These are phyloP conservation scores for Ailurus styani DNA, from an alignment of 2,113 vertebrate genomes.

Conservation along the genomic window DNA sequence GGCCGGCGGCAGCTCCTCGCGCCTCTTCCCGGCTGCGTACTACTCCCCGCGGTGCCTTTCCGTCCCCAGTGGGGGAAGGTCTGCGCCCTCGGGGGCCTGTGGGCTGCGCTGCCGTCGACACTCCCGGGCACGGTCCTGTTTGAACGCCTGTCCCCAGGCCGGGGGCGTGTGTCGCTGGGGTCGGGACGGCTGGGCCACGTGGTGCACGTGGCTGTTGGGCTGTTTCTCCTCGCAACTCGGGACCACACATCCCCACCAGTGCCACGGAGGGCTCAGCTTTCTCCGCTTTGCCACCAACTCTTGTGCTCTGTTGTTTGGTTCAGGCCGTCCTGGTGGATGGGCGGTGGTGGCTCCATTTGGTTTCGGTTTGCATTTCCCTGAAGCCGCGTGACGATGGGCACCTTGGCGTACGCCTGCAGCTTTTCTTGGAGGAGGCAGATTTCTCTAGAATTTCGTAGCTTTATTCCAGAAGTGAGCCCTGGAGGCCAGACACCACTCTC, in stretches of 20 bases:
- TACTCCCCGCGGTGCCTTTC: too few relatives aligned
- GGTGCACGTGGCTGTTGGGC: too few relatives aligned
- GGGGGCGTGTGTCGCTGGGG: not conserved
- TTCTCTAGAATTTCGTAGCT: not conserved
- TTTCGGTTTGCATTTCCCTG: not conserved
- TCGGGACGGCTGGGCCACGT: not conserved
- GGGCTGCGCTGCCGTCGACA: not conserved
- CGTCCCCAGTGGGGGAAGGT: not conserved
- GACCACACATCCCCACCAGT: fast-evolving
- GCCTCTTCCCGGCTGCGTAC: too few relatives aligned
- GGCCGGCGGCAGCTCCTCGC: too few relatives aligned
- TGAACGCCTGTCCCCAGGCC: not conserved
- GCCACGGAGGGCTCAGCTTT: fast-evolving
- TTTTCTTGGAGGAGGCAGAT: not conserved
- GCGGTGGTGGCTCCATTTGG: fast-evolving
- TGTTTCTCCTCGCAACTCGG: fast-evolving
- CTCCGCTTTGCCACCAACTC: too few relatives aligned
- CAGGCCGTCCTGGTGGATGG: not conserved
- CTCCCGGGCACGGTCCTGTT: fast-evolving
- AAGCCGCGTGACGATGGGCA: not conserved
- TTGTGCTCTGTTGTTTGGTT: not conserved
- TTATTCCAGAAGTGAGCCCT: not conserved
- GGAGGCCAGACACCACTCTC: not conserved
- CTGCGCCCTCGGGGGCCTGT: fast-evolving
- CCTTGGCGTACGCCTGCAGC: fast-evolving